These are phyloP conservation scores for Hesperia comma DNA, from an alignment of 2,888 invertebrate species.

Conservation along the genomic window DNA sequence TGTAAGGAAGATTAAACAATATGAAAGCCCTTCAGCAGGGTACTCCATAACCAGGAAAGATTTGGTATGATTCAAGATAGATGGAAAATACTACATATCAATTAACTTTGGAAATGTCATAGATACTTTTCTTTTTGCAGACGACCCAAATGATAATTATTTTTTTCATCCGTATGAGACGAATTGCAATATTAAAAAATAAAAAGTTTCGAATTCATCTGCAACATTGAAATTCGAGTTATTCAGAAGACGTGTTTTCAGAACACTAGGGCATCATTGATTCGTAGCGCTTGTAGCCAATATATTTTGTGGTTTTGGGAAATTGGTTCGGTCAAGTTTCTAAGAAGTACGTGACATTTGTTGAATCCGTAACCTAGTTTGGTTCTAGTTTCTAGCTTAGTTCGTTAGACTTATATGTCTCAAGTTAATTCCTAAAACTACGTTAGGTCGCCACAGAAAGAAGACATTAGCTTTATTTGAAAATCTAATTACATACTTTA, in stretches of 20 bases:
- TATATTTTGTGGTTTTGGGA: conserved; percentile 2
- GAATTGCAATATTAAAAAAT: too few species aligned
- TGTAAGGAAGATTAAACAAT: too few species aligned
- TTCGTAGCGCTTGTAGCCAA: neutral
- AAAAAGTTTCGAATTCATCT: neutral
- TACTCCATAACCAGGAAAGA: too few species aligned
- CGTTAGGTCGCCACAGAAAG: neutral
- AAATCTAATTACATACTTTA: conserved; percentile 1
- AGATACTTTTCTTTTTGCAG: too few species aligned
- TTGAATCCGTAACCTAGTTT: conserved; percentile 17
- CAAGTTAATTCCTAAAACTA: conserved; percentile 9
- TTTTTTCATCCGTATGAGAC: too few species aligned
- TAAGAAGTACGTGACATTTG: conserved; percentile 8
- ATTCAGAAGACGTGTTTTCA: neutral
- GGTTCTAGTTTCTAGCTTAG: conserved; percentile 8
- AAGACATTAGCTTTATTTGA: neutral
- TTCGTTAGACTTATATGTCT: conserved; percentile 8
- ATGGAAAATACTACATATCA: too few species aligned
- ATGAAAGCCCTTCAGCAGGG: too few species aligned
- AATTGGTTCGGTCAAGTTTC: conserved; percentile 3
- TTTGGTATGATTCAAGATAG: too few species aligned
- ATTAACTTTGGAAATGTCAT: too few species aligned
- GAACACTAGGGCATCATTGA: neutral
- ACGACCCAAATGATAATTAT: too few species aligned
- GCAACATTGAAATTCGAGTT: neutral